These are phyloP conservation scores for Hydrolagus affinis DNA, from an alignment of 2,113 vertebrate genomes.

Conservation along the genomic window DNA sequence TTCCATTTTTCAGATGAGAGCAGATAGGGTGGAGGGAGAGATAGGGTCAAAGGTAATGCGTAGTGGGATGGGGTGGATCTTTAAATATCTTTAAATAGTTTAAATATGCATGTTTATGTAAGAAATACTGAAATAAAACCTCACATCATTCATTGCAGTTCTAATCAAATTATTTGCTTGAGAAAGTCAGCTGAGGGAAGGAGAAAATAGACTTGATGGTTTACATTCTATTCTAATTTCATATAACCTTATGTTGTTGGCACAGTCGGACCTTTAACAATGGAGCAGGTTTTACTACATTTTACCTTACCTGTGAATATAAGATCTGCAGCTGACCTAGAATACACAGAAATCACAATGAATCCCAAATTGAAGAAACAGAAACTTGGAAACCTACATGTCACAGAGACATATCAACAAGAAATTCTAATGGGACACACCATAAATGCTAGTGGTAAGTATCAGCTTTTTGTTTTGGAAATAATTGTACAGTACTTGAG, in stretches of 20 bases:
- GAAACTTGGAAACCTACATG: slow-evolving; percentile 20
- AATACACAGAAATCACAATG: slow-evolving; percentile 28
- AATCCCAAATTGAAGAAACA: slow-evolving; percentile 18
- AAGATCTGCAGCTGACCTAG: not conserved
- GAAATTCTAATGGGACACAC: slow-evolving; percentile 34
- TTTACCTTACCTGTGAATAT: slow-evolving; percentile 34
- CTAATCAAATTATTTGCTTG: not conserved
- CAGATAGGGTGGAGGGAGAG: no score
- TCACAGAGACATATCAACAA: slow-evolving; percentile 35
- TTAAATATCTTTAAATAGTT: no score
- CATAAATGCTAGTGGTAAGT: slow-evolving; percentile 34
- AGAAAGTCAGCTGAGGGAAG: no score
- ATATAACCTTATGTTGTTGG: not conserved
- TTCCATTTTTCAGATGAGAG: no score
- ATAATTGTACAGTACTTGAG: not conserved
- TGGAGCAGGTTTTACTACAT: slow-evolving; percentile 31
- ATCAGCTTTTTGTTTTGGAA: not conserved
- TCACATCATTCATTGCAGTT: no score
- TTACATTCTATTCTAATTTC: not conserved
- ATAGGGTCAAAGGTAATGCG: not conserved
- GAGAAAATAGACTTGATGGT: not conserved
- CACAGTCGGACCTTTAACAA: not conserved
- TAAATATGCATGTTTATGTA: no score
- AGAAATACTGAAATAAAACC: no score
- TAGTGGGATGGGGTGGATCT: no score